Conservation (phyloP, 2,888 invertebrate genomes). For the Platycheirus albimanus region DNA sequence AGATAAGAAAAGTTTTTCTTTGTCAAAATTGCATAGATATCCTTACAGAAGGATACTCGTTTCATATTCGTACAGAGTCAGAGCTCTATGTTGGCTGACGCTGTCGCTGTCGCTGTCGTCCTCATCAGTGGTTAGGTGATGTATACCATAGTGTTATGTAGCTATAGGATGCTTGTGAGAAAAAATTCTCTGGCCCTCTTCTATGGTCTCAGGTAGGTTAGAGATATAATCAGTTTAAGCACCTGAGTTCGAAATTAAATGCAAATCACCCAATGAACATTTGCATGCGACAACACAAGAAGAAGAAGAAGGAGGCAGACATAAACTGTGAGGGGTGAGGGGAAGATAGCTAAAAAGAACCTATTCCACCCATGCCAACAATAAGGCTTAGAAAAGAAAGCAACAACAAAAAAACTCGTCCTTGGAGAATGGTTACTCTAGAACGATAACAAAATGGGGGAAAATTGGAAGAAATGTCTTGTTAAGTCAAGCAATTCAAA, state of each 20-base stretch:
- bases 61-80: constrained; percentile 19
- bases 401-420: constrained; percentile 50
- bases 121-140: background rate
- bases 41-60: constrained; percentile 46
- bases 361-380: too few relatives aligned
- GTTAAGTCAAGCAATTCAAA: constrained; percentile 58
- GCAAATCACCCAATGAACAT: constrained; percentile 72
- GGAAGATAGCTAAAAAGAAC: constrained; percentile 5
- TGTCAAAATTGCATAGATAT: constrained; percentile 65
- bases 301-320: constrained; percentile 12
- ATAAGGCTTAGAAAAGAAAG: too few relatives aligned
- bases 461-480: constrained; percentile 54
- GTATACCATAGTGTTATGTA: background rate
- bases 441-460: constrained; percentile 11
- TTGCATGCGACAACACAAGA: constrained; percentile 63
- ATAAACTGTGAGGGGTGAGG: background rate
- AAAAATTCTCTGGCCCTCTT: constrained; percentile 28
- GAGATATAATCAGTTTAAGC: constrained; percentile 71
- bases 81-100: too few relatives aligned
- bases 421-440: background rate
- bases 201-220: constrained; percentile 10
- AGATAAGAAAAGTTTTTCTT: constrained; percentile 66
- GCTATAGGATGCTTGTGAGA: background rate
- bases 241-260: constrained; percentile 74
- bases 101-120: background rate